Conservation (phyloP, 2,888 invertebrate genomes). For the Micoletzkya japonica region DNA sequence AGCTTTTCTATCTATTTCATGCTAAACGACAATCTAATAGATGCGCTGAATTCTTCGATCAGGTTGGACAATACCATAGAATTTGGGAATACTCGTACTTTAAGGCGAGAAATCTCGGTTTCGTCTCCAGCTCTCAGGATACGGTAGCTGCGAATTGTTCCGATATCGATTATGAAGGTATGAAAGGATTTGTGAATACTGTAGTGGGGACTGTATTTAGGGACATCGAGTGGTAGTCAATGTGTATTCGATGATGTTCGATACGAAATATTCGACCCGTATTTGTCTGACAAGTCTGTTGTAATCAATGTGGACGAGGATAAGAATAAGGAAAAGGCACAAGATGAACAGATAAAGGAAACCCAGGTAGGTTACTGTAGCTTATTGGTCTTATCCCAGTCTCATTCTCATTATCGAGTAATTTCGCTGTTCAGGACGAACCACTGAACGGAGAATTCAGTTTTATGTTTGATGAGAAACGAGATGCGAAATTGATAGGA, state of each 20-base stretch:
- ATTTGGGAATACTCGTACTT: too few relatives aligned
- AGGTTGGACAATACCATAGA: background rate
- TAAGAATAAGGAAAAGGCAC: background rate
- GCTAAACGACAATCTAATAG: background rate
- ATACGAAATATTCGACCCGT: conserved; percentile 21
- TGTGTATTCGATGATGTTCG: conserved; percentile 17
- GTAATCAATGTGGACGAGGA: background rate
- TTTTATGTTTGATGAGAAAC: conserved; percentile 54
- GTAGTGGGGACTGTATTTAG: too few relatives aligned
- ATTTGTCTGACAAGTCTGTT: background rate
- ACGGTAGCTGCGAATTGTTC: too few relatives aligned
- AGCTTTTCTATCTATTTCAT: background rate
- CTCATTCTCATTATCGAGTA: background rate
- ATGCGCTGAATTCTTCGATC: background rate
- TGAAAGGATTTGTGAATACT: too few relatives aligned
- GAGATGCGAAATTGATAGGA: conserved; percentile 50
- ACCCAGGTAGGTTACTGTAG: background rate
- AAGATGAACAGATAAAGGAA: background rate
- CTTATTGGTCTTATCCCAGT: background rate
- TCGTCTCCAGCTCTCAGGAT: too few relatives aligned
- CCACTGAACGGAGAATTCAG: conserved; percentile 21
- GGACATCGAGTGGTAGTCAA: too few relatives aligned
- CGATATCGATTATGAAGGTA: too few relatives aligned
- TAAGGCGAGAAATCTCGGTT: too few relatives aligned
- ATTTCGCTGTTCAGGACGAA: background rate